Conservation (phyloP, 2,113 vertebrate species). For the Gnathonemus longibarbis region DNA sequence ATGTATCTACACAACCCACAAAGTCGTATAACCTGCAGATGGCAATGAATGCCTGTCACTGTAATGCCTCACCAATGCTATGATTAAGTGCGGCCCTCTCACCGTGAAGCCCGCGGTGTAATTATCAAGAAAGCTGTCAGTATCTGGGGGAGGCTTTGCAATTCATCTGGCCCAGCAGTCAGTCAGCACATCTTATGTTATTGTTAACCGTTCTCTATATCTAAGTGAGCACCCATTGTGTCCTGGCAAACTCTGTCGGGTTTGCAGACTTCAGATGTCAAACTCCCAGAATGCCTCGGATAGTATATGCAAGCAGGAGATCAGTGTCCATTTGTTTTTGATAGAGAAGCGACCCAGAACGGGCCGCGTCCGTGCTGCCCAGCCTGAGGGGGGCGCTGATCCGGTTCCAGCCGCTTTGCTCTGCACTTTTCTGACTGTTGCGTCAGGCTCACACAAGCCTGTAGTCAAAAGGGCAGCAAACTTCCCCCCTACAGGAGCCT, state of each 20-base stretch:
- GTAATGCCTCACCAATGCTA: conserved; percentile 23
- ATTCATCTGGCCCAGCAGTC: not conserved
- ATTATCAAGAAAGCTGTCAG: conserved; percentile 26
- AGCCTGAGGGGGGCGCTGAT: not conserved
- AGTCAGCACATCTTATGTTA: not conserved
- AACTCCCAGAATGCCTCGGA: not conserved
- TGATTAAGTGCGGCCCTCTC: conserved; percentile 6
- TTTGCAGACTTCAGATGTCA: not conserved
- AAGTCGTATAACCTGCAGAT: conserved; percentile 1
- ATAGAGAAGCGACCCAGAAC: no score
- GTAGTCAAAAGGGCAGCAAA: not conserved
- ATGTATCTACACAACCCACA: not conserved
- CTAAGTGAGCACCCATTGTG: not conserved
- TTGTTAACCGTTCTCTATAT: not conserved
- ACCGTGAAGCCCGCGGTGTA: conserved; percentile 3
- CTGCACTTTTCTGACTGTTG: not conserved
- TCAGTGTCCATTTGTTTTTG: not conserved
- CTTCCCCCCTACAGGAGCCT: not conserved
- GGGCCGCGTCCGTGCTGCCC: rapidly evolving
- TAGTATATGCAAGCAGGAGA: not conserved
- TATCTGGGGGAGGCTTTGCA: conserved; percentile 12
- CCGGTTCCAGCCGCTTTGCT: not conserved
- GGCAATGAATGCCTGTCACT: conserved; percentile 22
- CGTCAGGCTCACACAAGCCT: not conserved
- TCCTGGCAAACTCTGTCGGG: not conserved